Conservation (phyloP, 2,888 invertebrate species). For the Iphiclides podalirius region DNA sequence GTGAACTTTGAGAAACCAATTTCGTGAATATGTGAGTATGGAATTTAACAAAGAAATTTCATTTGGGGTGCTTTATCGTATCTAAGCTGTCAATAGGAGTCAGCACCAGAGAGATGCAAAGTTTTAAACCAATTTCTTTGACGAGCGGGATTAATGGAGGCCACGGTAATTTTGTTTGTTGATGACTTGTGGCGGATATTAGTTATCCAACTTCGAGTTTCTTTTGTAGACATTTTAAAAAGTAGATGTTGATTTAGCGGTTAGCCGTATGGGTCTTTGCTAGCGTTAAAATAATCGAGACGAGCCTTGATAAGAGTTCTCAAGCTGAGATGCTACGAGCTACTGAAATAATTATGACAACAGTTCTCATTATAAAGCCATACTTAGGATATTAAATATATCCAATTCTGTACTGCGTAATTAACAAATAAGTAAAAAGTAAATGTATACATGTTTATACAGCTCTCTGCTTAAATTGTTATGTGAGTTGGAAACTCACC, state of each 20-base stretch:
- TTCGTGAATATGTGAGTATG: constrained; percentile 2
- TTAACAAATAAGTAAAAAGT: no score
- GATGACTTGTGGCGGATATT: constrained; percentile 9
- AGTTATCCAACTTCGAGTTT: constrained; percentile 1
- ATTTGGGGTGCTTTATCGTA: constrained; percentile 4
- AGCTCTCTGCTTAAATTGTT: no score
- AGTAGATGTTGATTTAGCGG: neutral
- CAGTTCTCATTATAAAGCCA: no score
- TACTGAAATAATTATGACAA: no score
- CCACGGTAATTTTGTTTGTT: constrained; percentile 6
- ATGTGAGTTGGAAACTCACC: no score
- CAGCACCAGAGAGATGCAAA: constrained; percentile 14
- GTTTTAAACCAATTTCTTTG: constrained; percentile 20
- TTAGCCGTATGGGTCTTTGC: no score
- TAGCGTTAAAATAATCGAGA: no score
- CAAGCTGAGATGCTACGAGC: no score
- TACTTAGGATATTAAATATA: no score
- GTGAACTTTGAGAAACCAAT: neutral
- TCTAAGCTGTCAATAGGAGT: constrained; percentile 16
- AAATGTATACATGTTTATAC: no score
- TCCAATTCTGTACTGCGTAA: no score
- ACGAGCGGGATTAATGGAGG: constrained; percentile 9
- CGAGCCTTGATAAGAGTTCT: no score
- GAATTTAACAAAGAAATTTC: constrained; percentile 8
- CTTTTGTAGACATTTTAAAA: constrained; percentile 5